Evolutionary conservation across 2,113 vertebrate species (phyloP).

Genomic region (Siphamia tubifer): DNA sequence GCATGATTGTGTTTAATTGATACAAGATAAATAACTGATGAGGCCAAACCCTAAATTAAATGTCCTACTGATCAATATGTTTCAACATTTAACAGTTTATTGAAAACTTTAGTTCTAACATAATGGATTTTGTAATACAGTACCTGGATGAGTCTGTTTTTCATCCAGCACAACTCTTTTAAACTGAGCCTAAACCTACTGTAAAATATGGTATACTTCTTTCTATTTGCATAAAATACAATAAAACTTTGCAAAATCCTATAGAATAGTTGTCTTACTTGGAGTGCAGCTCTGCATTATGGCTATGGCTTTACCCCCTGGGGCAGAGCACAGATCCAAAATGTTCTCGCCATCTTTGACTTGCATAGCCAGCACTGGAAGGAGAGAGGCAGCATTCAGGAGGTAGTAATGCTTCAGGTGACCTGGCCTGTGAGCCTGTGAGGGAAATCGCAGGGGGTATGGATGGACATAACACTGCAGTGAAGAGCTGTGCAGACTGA

Average conservation of each 20-base stretch:
- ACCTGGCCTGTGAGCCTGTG: slow-evolving; percentile 84
- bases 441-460: slow-evolving; percentile 78
- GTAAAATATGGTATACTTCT: too few relatives aligned
- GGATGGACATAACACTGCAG: slow-evolving; percentile 84
- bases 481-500: slow-evolving; percentile 28
- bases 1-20: too few relatives aligned
- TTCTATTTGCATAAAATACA: neutral
- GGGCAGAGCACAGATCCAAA: slow-evolving; percentile 94
- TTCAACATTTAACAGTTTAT: too few relatives aligned
- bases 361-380: slow-evolving; percentile 90
- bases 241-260: neutral
- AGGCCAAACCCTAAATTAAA: too few relatives aligned
- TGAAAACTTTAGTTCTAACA: too few relatives aligned
- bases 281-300: slow-evolving; percentile 87
- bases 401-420: slow-evolving; percentile 90
- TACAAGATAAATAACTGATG: too few relatives aligned
- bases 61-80: too few relatives aligned
- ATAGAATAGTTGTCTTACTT: slow-evolving; percentile 72
- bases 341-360: slow-evolving; percentile 84
- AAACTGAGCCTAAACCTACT: neutral
- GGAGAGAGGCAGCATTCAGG: slow-evolving; percentile 91
- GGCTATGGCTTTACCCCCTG: slow-evolving; percentile 92
- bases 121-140: too few relatives aligned
- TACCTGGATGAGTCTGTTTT: too few relatives aligned
- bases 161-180: neutral